Conservation (phyloP, 2,888 invertebrate genomes). For the Lumbricus terrestris region DNA sequence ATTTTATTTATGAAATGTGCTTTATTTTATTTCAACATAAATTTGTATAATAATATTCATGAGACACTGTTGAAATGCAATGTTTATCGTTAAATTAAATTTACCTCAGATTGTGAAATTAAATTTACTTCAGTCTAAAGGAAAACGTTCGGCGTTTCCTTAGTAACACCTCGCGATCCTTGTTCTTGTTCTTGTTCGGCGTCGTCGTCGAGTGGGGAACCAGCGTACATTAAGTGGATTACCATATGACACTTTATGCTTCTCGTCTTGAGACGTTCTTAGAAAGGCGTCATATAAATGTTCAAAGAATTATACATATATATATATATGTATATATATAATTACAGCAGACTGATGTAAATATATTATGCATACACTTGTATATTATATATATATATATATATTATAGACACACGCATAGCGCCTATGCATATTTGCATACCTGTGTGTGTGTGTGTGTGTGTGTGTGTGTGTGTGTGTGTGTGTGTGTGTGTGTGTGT, state of each 20-base stretch:
- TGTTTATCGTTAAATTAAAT: background rate
- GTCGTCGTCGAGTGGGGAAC: background rate
- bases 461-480: no score
- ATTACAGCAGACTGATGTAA: background rate
- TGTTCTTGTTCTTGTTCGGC: background rate
- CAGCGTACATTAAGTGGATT: background rate
- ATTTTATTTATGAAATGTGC: background rate
- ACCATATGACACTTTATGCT: background rate
- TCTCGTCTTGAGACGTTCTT: background rate
- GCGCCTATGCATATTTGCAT: no score
- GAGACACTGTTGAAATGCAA: background rate
- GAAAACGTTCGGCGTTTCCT: background rate
- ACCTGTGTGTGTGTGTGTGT: no score
- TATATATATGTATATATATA: no score
- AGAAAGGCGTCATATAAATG: background rate
- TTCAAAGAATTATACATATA: background rate
- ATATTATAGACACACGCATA: no score
- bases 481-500: no score
- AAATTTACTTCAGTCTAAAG: background rate
- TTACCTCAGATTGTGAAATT: background rate
- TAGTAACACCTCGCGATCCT: background rate
- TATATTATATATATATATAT: no score
- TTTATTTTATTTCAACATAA: no score
- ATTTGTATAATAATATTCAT: background rate
- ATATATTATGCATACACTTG: background rate